These are phyloP conservation scores for Heliconius hewitsoni DNA, from an alignment of 1,140 invertebrate species.

Conservation along the genomic window DNA sequence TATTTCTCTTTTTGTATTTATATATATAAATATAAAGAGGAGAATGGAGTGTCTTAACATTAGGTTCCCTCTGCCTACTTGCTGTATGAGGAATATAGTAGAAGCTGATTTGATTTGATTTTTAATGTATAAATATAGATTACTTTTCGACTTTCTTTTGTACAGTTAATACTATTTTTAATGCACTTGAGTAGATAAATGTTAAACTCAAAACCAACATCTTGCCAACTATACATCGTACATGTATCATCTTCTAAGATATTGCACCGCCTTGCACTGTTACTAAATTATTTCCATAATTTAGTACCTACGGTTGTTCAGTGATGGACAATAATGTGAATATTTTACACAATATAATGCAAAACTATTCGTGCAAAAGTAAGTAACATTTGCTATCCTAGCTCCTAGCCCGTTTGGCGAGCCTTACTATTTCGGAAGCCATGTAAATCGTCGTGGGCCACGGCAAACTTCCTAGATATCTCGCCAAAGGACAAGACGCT, in stretches of 20 bases:
- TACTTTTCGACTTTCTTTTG: too few species aligned
- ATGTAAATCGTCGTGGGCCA: conserved; percentile 74
- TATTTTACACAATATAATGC: conserved; percentile 35
- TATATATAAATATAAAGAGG: background rate
- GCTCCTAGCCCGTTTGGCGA: conserved; percentile 49
- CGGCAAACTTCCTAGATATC: conserved; percentile 74
- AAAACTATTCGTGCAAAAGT: conserved; percentile 41
- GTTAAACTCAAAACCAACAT: background rate
- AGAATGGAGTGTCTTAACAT: too few species aligned
- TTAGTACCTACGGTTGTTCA: conserved; percentile 24
- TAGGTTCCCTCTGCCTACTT: too few species aligned
- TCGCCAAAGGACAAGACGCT: conserved; percentile 78
- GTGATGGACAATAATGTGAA: conserved; percentile 40
- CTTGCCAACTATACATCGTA: conserved; percentile 19
- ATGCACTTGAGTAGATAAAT: background rate
- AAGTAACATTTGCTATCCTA: conserved; percentile 43
- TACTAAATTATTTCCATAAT: conserved; percentile 25
- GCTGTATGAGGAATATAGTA: too few species aligned
- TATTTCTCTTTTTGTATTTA: conserved; percentile 29
- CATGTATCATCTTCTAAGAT: conserved; percentile 29
- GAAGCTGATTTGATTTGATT: too few species aligned
- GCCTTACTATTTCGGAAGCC: conserved; percentile 74
- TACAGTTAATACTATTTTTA: too few species aligned
- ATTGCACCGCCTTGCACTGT: conserved; percentile 19
- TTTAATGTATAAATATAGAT: too few species aligned